Evolutionary conservation across 2,888 invertebrate genomes (phyloP).

Genomic region (Pristionchus arcanus): DNA sequence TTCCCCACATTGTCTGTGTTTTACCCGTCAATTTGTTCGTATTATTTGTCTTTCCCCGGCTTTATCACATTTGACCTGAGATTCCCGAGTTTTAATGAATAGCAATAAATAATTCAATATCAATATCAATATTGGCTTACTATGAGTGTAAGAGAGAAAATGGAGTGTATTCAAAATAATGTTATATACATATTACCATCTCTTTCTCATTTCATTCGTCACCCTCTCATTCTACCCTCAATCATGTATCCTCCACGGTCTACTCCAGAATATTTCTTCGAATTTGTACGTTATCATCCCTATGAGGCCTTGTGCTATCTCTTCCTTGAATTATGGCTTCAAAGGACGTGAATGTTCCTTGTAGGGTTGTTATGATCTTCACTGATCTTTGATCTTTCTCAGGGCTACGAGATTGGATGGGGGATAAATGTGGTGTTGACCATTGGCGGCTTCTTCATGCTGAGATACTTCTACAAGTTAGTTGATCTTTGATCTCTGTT

Average conservation of each 20-base stretch:
- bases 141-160: background rate
- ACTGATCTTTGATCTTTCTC: background rate
- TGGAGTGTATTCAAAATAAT: background rate
- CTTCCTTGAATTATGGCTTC: background rate
- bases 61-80: background rate
- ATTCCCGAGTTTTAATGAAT: background rate
- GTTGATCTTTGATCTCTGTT: background rate
- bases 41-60: conserved; percentile 1
- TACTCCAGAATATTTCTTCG: background rate
- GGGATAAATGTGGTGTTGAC: background rate
- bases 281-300: background rate
- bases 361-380: background rate
- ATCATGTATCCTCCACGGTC: conserved; percentile 3
- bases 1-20: background rate
- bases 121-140: background rate
- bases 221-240: background rate
- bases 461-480: background rate
- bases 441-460: background rate
- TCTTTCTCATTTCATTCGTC: background rate
- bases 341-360: too few species aligned
- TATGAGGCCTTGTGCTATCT: background rate
- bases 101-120: background rate
- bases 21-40: background rate
- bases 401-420: background rate
- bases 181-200: background rate